Percentiles rank a stretch among this genome's conserved stretches.
These are phyloP conservation scores for Muscina levida DNA, from an alignment of 2,888 invertebrate species.

Conservation along the genomic window DNA sequence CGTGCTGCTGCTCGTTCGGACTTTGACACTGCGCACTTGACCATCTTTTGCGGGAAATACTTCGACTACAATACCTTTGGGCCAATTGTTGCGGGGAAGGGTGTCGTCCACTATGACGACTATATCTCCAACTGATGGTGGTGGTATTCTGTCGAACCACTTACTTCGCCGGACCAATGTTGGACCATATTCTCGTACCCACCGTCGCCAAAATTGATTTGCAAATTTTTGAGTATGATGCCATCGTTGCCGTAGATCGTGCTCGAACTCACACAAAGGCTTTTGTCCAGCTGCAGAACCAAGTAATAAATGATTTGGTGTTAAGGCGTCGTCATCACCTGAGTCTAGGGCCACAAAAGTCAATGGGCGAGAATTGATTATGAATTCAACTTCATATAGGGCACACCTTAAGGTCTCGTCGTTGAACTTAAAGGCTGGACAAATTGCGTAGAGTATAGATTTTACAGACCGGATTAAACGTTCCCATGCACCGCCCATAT, in stretches of 20 bases:
- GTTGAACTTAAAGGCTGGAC: constrained; percentile 43
- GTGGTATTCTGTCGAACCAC: constrained; percentile 44
- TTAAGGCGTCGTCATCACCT: constrained; percentile 59
- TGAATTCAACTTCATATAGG: constrained; percentile 39
- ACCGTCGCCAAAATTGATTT: too few species aligned
- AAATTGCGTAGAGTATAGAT: constrained; percentile 32
- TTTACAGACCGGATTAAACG: constrained; percentile 51
- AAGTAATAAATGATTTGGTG: constrained; percentile 63
- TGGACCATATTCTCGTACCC: too few species aligned
- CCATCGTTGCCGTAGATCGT: constrained; percentile 23
- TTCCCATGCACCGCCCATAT: constrained; percentile 62
- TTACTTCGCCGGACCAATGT: constrained; percentile 23
- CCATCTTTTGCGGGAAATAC: constrained; percentile 42
- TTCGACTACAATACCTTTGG: constrained; percentile 22
- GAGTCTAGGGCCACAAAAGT: constrained; percentile 43
- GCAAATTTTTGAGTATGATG: constrained; percentile 35
- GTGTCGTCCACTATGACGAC: constrained; percentile 40
- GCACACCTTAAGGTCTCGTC: constrained; percentile 56
- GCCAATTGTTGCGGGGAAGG: not conserved
- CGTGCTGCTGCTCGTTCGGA: too few species aligned
- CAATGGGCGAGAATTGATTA: constrained; percentile 49
- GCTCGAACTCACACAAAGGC: constrained; percentile 30
- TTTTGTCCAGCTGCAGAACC: constrained; percentile 59
- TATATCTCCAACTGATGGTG: constrained; percentile 26
- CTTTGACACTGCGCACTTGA: constrained; percentile 35